Conservation (phyloP, 2,888 invertebrate species). For the Crossocerus cetratus region DNA sequence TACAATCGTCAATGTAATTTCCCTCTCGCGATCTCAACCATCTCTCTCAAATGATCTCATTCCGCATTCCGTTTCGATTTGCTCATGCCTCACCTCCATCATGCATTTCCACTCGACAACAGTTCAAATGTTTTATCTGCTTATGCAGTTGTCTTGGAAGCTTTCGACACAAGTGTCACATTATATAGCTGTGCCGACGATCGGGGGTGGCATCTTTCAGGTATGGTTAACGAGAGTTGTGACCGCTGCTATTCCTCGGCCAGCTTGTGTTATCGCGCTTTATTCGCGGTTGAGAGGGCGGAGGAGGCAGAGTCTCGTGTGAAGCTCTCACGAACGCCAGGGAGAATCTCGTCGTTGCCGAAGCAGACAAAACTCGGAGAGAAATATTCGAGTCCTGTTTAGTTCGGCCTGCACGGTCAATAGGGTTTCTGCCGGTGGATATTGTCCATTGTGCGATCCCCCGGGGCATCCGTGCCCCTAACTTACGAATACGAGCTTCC, state of each 20-base stretch:
- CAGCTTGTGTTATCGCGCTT: too few species aligned
- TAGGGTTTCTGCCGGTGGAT: slow-evolving; percentile 26
- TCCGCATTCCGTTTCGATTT: not conserved
- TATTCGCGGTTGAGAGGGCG: too few species aligned
- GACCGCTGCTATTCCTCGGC: too few species aligned
- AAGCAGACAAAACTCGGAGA: slow-evolving; percentile 35
- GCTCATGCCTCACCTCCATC: not conserved
- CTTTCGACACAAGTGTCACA: too few species aligned
- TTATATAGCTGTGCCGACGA: too few species aligned
- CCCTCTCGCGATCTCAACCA: not conserved
- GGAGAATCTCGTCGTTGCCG: slow-evolving; percentile 5
- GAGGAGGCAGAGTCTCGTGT: slow-evolving; percentile 14
- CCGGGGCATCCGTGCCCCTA: slow-evolving; percentile 17
- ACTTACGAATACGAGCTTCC: slow-evolving; percentile 29
- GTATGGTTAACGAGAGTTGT: too few species aligned
- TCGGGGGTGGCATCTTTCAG: too few species aligned
- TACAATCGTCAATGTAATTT: not conserved
- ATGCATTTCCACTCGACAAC: too few species aligned
- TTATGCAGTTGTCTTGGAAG: too few species aligned
- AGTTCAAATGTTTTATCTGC: too few species aligned
- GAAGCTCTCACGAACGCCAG: too few species aligned
- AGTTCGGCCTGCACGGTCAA: slow-evolving; percentile 38
- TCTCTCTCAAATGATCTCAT: not conserved
- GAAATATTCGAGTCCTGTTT: slow-evolving; percentile 47
- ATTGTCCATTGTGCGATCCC: slow-evolving; percentile 42